phyloP scores from a whole-genome alignment of 2,113 vertebrate genomes.

The Crypturellus undulatus region DNA sequence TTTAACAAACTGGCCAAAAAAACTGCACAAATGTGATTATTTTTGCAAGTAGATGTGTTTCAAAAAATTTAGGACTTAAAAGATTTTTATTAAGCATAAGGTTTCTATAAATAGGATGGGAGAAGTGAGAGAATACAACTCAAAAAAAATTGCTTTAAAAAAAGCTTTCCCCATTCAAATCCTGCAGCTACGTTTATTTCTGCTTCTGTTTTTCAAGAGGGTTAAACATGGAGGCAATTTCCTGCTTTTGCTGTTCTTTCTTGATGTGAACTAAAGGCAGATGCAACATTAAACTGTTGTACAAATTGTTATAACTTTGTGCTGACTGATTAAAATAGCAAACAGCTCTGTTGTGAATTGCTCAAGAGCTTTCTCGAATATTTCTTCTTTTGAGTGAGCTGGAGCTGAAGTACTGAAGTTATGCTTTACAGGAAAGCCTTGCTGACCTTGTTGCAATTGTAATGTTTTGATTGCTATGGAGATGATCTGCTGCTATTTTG shows the following conservation, averaged over 20 bases:
- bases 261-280: not conserved
- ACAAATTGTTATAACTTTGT: not conserved
- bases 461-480: slow-evolving; percentile 73
- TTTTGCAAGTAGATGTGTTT: not conserved
- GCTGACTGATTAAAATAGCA: not conserved
- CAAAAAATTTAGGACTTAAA: not conserved
- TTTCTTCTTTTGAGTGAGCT: slow-evolving; percentile 60
- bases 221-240: not conserved
- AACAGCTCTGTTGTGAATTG: slow-evolving; percentile 50
- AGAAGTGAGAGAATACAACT: not conserved
- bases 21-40: rapidly evolving
- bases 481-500: slow-evolving; percentile 68
- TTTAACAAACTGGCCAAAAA: not conserved
- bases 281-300: not conserved
- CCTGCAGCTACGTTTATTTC: not conserved
- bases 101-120: not conserved
- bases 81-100: not conserved
- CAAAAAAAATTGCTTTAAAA: not conserved
- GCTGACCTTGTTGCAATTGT: slow-evolving; percentile 48
- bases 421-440: slow-evolving; percentile 43
- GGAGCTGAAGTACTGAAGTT: slow-evolving; percentile 68
- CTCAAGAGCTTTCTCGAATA: slow-evolving; percentile 50
- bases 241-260: not conserved
- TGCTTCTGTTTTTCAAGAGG: not conserved
- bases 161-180: not conserved